These are phyloP conservation scores for Drosophila funebris DNA, from an alignment of 1,140 invertebrate species.

Conservation along the genomic window DNA sequence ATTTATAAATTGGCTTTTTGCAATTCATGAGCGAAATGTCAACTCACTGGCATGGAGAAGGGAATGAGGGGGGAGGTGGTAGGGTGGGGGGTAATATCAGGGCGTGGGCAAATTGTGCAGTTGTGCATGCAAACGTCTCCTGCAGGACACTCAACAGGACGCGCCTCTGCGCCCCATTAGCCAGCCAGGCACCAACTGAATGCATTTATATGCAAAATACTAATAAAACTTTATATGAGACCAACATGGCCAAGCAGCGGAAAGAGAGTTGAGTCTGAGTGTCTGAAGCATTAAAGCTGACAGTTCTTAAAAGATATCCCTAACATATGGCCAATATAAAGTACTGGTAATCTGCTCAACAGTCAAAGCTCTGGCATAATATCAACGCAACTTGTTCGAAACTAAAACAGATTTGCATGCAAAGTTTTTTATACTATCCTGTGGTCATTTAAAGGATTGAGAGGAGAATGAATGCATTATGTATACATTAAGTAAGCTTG, in stretches of 20 bases:
- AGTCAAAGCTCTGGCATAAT: neutral
- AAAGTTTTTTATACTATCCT: neutral
- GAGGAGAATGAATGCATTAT: no score
- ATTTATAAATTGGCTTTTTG: constrained; percentile 83
- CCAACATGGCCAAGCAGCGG: neutral
- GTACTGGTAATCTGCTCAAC: neutral
- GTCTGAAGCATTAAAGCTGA: neutral
- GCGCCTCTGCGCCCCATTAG: constrained; percentile 35
- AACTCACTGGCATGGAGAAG: neutral
- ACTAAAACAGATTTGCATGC: constrained; percentile 6
- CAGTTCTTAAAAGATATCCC: neutral
- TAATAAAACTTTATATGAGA: constrained; percentile 51
- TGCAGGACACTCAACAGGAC: constrained; percentile 41
- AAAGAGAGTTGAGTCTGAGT: neutral
- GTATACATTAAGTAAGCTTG: no score
- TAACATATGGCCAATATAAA: constrained; percentile 7
- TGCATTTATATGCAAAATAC: constrained; percentile 61
- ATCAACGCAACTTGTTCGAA: neutral
- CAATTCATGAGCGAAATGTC: constrained; percentile 79
- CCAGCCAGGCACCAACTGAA: constrained; percentile 36
- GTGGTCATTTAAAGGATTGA: neutral
- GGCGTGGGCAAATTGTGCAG: constrained; percentile 62
- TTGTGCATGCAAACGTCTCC: constrained; percentile 76
- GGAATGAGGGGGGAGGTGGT: neutral
- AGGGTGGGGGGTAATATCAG: constrained; percentile 46